Evolutionary conservation across 2,888 invertebrate genomes (phyloP).

Genomic region (Nomada goodeniana): DNA sequence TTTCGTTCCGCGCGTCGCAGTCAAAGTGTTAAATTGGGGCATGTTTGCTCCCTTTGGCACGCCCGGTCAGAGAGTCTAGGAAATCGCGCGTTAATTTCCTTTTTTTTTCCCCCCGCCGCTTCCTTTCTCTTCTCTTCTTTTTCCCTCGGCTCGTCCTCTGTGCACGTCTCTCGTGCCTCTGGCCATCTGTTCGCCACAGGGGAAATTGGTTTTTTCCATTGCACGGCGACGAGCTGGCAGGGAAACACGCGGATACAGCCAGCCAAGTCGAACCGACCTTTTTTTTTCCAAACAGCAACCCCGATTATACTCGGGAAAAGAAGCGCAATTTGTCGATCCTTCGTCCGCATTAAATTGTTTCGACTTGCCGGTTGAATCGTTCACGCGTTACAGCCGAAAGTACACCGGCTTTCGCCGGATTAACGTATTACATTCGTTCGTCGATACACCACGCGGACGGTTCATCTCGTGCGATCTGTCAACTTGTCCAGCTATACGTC

Average conservation of each 20-base stretch:
- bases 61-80: slow-evolving; percentile 60
- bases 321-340: slow-evolving; percentile 65
- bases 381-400: slow-evolving; percentile 30
- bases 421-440: neutral
- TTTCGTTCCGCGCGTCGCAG: slow-evolving; percentile 39
- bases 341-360: slow-evolving; percentile 59
- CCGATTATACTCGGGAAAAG: slow-evolving; percentile 63
- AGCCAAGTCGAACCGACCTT: slow-evolving; percentile 48
- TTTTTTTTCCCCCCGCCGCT: slow-evolving; percentile 22
- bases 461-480: neutral
- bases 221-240: slow-evolving; percentile 68
- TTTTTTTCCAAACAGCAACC: slow-evolving; percentile 58
- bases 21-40: slow-evolving; percentile 70
- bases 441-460: neutral
- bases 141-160: slow-evolving; percentile 13
- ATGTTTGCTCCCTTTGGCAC: slow-evolving; percentile 63
- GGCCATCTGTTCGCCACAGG: slow-evolving; percentile 65
- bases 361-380: slow-evolving; percentile 35
- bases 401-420: neutral
- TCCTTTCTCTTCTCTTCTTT: slow-evolving; percentile 28
- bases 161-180: slow-evolving; percentile 12
- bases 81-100: slow-evolving; percentile 67
- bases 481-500: neutral
- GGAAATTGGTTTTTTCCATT: slow-evolving; percentile 74
- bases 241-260: slow-evolving; percentile 64